Conservation (phyloP, 2,113 vertebrate species). For the Pristiophorus japonicus region DNA sequence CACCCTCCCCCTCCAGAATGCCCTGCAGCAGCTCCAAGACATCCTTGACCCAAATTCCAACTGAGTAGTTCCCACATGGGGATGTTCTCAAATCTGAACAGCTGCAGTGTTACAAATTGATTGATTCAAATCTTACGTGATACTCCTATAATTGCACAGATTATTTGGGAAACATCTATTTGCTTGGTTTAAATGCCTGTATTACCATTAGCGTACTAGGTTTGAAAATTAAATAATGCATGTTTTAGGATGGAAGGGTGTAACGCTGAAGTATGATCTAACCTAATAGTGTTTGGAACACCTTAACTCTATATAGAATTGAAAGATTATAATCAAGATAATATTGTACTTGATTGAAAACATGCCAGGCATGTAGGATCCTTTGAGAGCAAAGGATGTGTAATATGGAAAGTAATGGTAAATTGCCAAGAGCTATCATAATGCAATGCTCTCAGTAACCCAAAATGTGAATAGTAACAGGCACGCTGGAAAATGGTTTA, state of each 20-base stretch:
- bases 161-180: neutral
- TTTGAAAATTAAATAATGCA: neutral
- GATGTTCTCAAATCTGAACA: neutral
- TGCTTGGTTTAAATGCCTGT: neutral
- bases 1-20: no score
- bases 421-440: constrained; percentile 28
- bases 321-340: constrained; percentile 22
- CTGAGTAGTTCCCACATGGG: neutral
- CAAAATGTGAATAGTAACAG: neutral
- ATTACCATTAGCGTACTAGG: neutral
- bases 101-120: neutral
- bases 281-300: constrained; percentile 9
- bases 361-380: neutral
- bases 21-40: no score
- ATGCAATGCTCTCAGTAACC: neutral
- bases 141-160: neutral
- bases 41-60: neutral
- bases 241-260: neutral
- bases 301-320: neutral
- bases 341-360: constrained; percentile 24
- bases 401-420: constrained; percentile 17
- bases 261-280: neutral
- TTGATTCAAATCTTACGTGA: neutral
- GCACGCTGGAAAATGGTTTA: neutral
- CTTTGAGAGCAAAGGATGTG: neutral